Conservation (phyloP, 1,140 invertebrate genomes). For the Achroia grisella region DNA sequence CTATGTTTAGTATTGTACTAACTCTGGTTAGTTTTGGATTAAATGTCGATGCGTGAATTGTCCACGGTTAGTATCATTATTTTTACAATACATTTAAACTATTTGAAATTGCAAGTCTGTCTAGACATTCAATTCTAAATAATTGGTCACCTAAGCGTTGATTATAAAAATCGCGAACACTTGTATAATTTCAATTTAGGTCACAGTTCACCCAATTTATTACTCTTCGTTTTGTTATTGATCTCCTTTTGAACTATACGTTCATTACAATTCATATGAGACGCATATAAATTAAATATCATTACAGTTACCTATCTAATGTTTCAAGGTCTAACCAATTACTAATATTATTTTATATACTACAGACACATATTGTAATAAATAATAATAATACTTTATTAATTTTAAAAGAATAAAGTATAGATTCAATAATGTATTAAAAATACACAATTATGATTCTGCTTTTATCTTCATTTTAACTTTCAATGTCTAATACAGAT, state of each 20-base stretch:
- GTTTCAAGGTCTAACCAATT: background rate
- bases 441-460: background rate
- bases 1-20: too few relatives aligned
- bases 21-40: too few relatives aligned
- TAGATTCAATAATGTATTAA: too few relatives aligned
- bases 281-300: background rate
- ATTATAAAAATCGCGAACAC: constrained; percentile 48
- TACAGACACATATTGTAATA: too few relatives aligned
- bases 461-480: too few relatives aligned
- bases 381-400: too few relatives aligned
- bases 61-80: too few relatives aligned
- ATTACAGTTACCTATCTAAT: too few relatives aligned
- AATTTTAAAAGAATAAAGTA: too few relatives aligned
- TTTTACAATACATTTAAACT: constrained; percentile 33
- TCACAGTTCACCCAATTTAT: constrained; percentile 17
- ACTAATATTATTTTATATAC: background rate
- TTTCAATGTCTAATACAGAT: too few relatives aligned
- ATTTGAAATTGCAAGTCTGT: constrained; percentile 36
- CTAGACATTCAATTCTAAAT: constrained; percentile 55
- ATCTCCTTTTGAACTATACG: constrained; percentile 4
- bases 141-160: constrained; percentile 32
- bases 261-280: too few relatives aligned
- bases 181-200: constrained; percentile 38
- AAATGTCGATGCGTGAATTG: too few relatives aligned
- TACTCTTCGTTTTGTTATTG: constrained; percentile 10